phyloP scores from a whole-genome alignment of 1,140 invertebrate species.

The Harpegnathos saltator region DNA sequence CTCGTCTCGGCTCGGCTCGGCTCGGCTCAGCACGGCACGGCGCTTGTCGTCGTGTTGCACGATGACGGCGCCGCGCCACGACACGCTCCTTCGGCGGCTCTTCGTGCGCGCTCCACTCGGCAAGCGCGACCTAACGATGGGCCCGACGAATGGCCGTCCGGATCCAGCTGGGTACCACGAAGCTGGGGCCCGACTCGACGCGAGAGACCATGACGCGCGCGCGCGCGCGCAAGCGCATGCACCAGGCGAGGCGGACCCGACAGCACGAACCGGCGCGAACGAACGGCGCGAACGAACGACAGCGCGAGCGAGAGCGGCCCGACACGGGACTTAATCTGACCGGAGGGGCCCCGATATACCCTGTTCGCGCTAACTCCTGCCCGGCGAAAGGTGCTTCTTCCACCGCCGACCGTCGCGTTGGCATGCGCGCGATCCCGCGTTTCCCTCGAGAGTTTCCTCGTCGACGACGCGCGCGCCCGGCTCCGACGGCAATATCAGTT shows the following conservation, averaged over 20 bases:
- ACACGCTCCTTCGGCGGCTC: constrained; percentile 29
- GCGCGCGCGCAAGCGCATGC: too few relatives aligned
- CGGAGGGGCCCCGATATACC: constrained; percentile 71
- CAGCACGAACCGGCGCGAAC: constrained; percentile 68
- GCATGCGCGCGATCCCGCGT: neutral
- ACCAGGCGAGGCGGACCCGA: constrained; percentile 68
- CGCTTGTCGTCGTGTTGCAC: neutral
- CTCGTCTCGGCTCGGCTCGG: constrained; percentile 44
- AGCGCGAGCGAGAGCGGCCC: constrained; percentile 65
- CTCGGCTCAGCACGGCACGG: constrained; percentile 56
- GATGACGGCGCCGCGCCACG: constrained; percentile 28
- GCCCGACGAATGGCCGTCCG: constrained; percentile 56
- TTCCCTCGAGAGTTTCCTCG: constrained; percentile 17
- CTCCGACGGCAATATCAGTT: too few relatives aligned
- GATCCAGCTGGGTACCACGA: constrained; percentile 68
- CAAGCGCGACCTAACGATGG: constrained; percentile 29
- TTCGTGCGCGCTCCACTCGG: constrained; percentile 8
- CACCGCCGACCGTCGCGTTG: neutral
- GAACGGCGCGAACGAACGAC: constrained; percentile 62
- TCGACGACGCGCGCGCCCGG: too few relatives aligned
- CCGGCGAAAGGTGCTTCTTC: constrained; percentile 48
- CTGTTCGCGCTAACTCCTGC: constrained; percentile 62
- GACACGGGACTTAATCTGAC: constrained; percentile 70
- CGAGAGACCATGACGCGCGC: constrained; percentile 72
- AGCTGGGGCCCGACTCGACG: constrained; percentile 67